Conservation (phyloP, 1,140 invertebrate genomes). For the Phenacoccus solenopsis region DNA sequence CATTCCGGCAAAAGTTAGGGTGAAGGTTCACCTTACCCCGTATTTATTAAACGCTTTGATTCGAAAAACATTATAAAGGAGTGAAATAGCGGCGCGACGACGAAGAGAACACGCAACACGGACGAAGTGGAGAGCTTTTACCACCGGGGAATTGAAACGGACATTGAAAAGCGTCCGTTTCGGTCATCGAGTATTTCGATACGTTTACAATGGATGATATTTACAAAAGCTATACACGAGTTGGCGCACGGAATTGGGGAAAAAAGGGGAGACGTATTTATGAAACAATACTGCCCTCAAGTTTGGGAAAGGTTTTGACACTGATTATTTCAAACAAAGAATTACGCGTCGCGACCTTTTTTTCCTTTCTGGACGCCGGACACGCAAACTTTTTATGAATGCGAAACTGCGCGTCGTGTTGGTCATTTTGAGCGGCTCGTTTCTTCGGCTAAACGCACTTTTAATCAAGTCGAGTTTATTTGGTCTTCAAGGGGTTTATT, state of each 20-base stretch:
- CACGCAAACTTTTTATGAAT: too few relatives aligned
- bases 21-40: conserved; percentile 5
- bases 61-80: conserved; percentile 4
- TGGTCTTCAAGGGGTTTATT: too few relatives aligned
- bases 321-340: conserved; percentile 17
- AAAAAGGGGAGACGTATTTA: not conserved
- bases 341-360: conserved; percentile 4
- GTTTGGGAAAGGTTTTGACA: conserved; percentile 10
- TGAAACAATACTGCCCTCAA: conserved; percentile 17
- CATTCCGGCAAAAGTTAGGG: not conserved
- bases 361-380: too few relatives aligned
- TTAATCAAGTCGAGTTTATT: too few relatives aligned
- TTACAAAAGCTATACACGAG: not conserved
- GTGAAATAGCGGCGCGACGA: not conserved
- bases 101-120: not conserved
- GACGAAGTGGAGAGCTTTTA: not conserved
- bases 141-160: conserved; percentile 15
- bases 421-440: too few relatives aligned
- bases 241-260: not conserved
- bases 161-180: conserved; percentile 17
- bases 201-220: conserved; percentile 11
- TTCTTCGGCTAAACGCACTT: too few relatives aligned
- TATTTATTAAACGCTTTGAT: conserved; percentile 18
- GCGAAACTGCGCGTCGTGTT: too few relatives aligned
- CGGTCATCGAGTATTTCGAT: conserved; percentile 16